Percentiles rank a stretch among this genome's conserved stretches.
Evolutionary conservation across 2,888 invertebrate genomes (phyloP).

Genomic region (Amiota communis): DNA sequence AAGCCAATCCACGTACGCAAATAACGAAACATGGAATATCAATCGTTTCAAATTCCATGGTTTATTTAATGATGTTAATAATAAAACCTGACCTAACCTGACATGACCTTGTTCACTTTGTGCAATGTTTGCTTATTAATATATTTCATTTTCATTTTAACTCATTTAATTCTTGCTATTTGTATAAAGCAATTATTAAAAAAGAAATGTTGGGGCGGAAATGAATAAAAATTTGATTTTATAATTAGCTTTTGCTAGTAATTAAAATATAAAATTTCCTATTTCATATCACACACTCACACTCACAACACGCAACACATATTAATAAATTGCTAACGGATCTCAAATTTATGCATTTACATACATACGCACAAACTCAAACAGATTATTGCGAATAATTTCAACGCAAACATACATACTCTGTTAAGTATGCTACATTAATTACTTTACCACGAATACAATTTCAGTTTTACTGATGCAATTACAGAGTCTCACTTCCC

Average conservation of each 20-base stretch:
- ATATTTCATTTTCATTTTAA: too few species aligned
- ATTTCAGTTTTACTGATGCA: neutral
- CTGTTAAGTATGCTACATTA: slow-evolving; percentile 1
- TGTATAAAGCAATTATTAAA: neutral
- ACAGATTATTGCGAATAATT: neutral
- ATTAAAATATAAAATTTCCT: slow-evolving; percentile 20
- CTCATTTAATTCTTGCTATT: too few species aligned
- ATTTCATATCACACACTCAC: slow-evolving; percentile 6
- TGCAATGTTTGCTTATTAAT: too few species aligned
- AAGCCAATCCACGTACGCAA: too few species aligned
- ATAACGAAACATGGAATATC: too few species aligned
- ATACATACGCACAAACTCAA: neutral
- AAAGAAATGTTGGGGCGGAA: too few species aligned
- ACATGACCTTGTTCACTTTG: slow-evolving; percentile 1
- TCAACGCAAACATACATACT: neutral
- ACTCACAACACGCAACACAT: neutral
- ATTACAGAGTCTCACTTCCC: too few species aligned
- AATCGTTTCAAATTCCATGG: too few species aligned
- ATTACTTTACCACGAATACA: neutral
- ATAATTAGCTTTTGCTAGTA: slow-evolving; percentile 2
- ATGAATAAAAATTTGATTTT: neutral
- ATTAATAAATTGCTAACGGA: neutral
- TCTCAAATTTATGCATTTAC: neutral
- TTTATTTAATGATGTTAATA: too few species aligned
- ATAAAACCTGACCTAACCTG: too few species aligned